Evolutionary conservation across 2,113 vertebrate genomes (phyloP).

Genomic region (Echinops telfairi): DNA sequence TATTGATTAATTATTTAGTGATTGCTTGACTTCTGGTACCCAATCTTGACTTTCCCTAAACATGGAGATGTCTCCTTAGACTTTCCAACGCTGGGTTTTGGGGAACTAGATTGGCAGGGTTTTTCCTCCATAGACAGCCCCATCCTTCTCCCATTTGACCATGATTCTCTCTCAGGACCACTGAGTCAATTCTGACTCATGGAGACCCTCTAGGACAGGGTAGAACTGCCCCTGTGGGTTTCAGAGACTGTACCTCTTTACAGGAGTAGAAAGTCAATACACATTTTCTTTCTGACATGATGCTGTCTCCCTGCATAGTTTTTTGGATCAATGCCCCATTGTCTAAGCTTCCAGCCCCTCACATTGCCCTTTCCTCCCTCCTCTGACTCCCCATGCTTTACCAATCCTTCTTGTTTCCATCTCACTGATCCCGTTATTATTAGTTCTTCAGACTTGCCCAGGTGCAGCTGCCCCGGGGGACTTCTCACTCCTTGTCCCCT

Average conservation of each 20-base stretch:
- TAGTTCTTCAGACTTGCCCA: neutral
- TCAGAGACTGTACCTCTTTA: too few relatives aligned
- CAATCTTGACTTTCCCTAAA: neutral
- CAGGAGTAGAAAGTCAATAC: too few relatives aligned
- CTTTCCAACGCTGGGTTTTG: neutral
- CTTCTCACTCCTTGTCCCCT: neutral
- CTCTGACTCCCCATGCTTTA: neutral
- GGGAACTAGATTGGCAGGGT: neutral
- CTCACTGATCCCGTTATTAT: neutral
- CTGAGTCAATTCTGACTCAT: too few relatives aligned
- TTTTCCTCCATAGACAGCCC: neutral
- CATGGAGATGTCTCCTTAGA: neutral
- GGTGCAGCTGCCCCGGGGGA: neutral
- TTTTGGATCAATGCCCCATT: neutral
- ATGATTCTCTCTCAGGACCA: too few relatives aligned
- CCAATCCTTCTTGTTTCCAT: neutral
- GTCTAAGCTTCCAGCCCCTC: neutral
- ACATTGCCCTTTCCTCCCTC: rapidly evolving
- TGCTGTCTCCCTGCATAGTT: neutral
- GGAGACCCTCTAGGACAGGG: too few relatives aligned
- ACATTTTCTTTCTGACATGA: too few relatives aligned
- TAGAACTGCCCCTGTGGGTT: too few relatives aligned
- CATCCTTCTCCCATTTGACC: too few relatives aligned
- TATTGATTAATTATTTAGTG: neutral
- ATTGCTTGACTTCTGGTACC: neutral